A percentile compares a stretch with the other conserved stretches of the same genome.
phyloP scores from a whole-genome alignment of 2,113 vertebrate genomes.

The Syngnathus floridae region DNA sequence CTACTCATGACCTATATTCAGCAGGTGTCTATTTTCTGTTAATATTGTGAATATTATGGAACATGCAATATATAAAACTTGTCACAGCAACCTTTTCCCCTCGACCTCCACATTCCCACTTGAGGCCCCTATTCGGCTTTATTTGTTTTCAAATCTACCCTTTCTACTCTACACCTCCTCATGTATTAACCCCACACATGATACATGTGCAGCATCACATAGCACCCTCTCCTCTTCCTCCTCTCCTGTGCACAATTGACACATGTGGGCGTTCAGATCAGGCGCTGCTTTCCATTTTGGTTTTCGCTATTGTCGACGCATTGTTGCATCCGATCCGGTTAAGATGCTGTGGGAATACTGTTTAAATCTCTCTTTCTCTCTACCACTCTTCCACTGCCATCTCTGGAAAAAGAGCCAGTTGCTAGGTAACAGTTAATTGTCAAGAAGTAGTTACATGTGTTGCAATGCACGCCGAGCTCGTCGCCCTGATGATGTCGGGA shows the following conservation, averaged over 20 bases:
- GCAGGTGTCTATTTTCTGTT: too few relatives aligned
- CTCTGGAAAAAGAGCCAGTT: slow-evolving; percentile 72
- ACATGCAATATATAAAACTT: slow-evolving; percentile 29
- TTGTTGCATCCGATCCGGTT: slow-evolving; percentile 70
- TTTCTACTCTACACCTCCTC: background rate
- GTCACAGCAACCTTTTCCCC: slow-evolving; percentile 58
- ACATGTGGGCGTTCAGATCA: slow-evolving; percentile 66
- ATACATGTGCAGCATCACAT: background rate
- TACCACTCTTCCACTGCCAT: slow-evolving; percentile 17
- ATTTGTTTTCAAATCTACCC: background rate
- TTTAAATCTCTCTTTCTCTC: slow-evolving; percentile 50
- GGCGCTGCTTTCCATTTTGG: slow-evolving; percentile 70
- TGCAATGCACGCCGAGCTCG: slow-evolving; percentile 69
- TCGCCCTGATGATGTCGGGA: slow-evolving; percentile 46
- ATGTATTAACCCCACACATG: background rate
- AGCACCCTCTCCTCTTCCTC: background rate
- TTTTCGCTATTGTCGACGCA: slow-evolving; percentile 64
- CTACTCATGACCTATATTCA: too few relatives aligned
- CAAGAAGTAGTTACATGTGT: slow-evolving; percentile 78
- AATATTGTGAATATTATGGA: too few relatives aligned
- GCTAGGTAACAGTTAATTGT: slow-evolving; percentile 83
- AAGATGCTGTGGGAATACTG: slow-evolving; percentile 62
- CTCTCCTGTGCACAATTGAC: slow-evolving; percentile 25
- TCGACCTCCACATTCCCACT: slow-evolving; percentile 21
- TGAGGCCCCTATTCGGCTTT: background rate